Base-by-base conservation (phyloP, 1,140 invertebrate genomes). In the Drosophila orosa region DNA sequence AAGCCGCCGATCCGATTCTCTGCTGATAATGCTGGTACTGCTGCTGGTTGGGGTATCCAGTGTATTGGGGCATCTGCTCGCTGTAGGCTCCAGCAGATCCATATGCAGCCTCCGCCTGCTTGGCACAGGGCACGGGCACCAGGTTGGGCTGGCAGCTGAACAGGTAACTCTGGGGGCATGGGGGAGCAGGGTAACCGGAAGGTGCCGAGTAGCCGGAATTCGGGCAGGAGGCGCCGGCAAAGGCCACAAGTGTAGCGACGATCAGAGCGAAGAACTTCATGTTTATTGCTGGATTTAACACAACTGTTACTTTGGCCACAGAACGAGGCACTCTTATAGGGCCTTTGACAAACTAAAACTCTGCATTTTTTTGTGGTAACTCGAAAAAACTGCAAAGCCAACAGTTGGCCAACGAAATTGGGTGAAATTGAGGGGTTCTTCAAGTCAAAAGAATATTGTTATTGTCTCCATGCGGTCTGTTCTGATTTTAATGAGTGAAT, bases 131-230 rank as follows among this genome's bases (percentile, higher is more conserved):
- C 17, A 63, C 90, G 5, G 86, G 86, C 15, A 65, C 60, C 44
- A 91, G 52, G 8, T 80, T 77, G 2, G 90, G 90, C 44, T 86
- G 81, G 57, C 90, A 91, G 61, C 90, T 91, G 33, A 91, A 86
- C 31, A 91, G 39, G 29, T 91, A 91, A 69, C 83, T 91, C 25
- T 75, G 65, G 17, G 90, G 86, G 44, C 90, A 91, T 9, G 80
- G 80, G 3, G 86, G 78, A 3, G 90, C 68, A 3, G 78, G 55
- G 6, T 4, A 81, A 59, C 52, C 63, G 13, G 50, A 24, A 31
- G 25, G 33, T n/a, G 48, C 24, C 13, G 40, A 19, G 40, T 63
- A 52, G 37, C 57, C 40, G 4, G 66, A 60, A 42, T 29, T 5
- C 3, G 61, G 45, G 40, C 83, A 79, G 39, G 55, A 37, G 15